These are phyloP conservation scores for Mugil cephalus DNA, from an alignment of 2,113 vertebrate genomes.

Conservation along the genomic window DNA sequence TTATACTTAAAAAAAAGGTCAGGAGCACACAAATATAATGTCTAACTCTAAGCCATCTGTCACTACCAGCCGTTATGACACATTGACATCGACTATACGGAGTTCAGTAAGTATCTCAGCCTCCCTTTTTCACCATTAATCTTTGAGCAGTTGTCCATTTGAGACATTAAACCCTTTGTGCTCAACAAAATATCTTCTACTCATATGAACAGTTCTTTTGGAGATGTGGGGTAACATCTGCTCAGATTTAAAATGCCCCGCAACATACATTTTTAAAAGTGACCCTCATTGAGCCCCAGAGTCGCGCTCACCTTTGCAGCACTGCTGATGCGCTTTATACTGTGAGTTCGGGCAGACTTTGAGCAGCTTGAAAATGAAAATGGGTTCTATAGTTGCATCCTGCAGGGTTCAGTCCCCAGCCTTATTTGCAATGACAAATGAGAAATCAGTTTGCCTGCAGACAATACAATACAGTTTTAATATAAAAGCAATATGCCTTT, in stretches of 20 bases:
- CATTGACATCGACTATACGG: slow-evolving; percentile 16
- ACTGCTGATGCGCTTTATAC: slow-evolving; percentile 11
- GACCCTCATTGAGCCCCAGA: slow-evolving; percentile 13
- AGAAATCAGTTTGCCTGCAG: not conserved
- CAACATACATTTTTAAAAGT: slow-evolving; percentile 44
- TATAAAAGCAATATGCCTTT: not conserved
- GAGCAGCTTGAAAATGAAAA: slow-evolving; percentile 1
- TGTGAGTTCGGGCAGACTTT: not conserved
- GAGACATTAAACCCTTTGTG: slow-evolving; percentile 29
- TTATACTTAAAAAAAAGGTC: too few relatives aligned
- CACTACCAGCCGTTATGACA: slow-evolving; percentile 20
- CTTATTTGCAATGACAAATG: not conserved
- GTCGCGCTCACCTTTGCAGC: slow-evolving; percentile 13
- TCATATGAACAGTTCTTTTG: slow-evolving; percentile 41
- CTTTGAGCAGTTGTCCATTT: slow-evolving; percentile 41
- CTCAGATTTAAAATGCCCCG: slow-evolving; percentile 37
- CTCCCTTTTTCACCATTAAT: slow-evolving; percentile 34
- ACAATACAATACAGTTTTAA: not conserved
- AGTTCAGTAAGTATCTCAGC: slow-evolving; percentile 24
- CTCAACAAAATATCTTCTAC: slow-evolving; percentile 22
- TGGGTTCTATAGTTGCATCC: not conserved
- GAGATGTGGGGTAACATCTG: slow-evolving; percentile 46
- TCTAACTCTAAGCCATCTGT: slow-evolving; percentile 35
- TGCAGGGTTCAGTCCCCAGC: not conserved
- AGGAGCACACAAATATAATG: too few relatives aligned